phyloP scores from a whole-genome alignment of 2,113 vertebrate genomes.

The Ammodytes dubius region DNA sequence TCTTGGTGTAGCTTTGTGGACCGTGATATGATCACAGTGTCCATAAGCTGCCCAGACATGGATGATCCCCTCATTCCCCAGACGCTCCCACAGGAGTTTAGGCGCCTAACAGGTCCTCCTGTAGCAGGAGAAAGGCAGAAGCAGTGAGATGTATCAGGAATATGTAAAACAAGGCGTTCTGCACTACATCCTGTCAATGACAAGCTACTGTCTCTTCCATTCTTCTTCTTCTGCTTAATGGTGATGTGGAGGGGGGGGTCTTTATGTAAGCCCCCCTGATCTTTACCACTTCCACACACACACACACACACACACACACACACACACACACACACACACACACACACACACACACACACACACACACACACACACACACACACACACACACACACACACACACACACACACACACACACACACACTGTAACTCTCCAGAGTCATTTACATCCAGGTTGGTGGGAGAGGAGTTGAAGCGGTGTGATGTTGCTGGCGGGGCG shows the following conservation, averaged over 20 bases:
- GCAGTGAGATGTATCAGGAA: constrained; percentile 54
- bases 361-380: neutral
- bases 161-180: constrained; percentile 64
- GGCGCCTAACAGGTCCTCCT: constrained; percentile 45
- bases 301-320: constrained; percentile 22
- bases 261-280: constrained; percentile 52
- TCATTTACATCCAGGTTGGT: constrained; percentile 91
- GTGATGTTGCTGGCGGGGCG: constrained; percentile 61
- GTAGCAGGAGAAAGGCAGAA: constrained; percentile 47
- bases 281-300: constrained; percentile 27
- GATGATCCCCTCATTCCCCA: constrained; percentile 42
- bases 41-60: constrained; percentile 37
- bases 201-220: constrained; percentile 42
- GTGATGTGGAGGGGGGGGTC: constrained; percentile 48
- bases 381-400: neutral
- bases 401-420: constrained; percentile 37
- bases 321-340: constrained; percentile 36
- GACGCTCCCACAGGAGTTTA: constrained; percentile 32
- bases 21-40: constrained; percentile 26
- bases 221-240: constrained; percentile 58
- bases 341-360: constrained; percentile 3
- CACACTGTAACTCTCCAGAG: constrained; percentile 36
- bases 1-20: neutral
- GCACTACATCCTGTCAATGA: constrained; percentile 50
- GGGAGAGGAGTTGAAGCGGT: constrained; percentile 49